Conservation (phyloP, 2,888 invertebrate genomes). For the Parthenolecanium corni region DNA sequence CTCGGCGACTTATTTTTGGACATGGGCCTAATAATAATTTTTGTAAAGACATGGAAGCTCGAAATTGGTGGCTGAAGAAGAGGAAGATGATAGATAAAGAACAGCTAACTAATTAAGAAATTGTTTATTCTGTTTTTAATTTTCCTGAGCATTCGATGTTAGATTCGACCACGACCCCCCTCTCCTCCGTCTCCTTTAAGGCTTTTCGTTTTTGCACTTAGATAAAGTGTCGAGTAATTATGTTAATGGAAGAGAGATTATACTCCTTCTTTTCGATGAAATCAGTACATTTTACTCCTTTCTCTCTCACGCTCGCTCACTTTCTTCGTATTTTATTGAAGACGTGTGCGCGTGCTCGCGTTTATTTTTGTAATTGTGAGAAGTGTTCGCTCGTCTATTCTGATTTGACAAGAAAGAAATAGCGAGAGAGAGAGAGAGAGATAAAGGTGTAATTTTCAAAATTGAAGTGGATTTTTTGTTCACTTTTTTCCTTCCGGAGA, state of each 20-base stretch:
- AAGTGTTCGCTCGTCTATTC: no score
- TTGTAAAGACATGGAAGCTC: no score
- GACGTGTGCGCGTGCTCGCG: not conserved
- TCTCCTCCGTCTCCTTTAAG: not conserved
- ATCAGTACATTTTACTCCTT: no score
- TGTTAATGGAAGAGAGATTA: slow-evolving; percentile 19
- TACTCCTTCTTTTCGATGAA: not conserved
- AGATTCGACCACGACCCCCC: not conserved
- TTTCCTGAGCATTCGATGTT: not conserved
- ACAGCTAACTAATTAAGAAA: not conserved
- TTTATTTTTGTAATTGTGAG: not conserved
- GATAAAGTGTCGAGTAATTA: slow-evolving; percentile 6
- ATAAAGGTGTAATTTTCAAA: not conserved
- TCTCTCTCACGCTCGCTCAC: no score
- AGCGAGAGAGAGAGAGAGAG: not conserved
- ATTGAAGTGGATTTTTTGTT: not conserved
- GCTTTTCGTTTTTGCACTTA: not conserved
- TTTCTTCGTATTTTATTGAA: not conserved
- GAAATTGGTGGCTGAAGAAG: no score
- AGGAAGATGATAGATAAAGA: not conserved
- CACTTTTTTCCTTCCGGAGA: no score
- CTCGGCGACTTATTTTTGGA: no score
- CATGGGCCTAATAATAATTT: no score
- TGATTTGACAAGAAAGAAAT: no score
- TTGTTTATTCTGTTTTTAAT: not conserved